These are phyloP conservation scores for Rhea pennata DNA, from an alignment of 2,113 vertebrate genomes.

Conservation along the genomic window DNA sequence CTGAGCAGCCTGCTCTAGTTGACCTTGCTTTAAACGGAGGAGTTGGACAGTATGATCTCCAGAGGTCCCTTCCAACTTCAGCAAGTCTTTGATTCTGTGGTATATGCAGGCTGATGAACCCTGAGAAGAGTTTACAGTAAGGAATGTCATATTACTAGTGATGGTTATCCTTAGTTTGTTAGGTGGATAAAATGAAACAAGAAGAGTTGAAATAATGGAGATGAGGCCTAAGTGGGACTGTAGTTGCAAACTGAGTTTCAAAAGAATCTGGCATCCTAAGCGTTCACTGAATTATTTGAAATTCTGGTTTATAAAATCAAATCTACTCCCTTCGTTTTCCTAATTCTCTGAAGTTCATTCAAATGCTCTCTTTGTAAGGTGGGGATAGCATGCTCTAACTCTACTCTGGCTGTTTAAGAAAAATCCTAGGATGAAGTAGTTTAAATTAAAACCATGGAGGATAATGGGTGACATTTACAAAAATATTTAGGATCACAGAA, in stretches of 20 bases:
- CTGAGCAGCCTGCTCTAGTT: neutral
- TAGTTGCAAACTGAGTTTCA: neutral
- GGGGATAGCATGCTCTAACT: neutral
- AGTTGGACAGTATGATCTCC: neutral
- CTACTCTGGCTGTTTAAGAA: neutral
- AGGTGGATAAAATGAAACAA: neutral
- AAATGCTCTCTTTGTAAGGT: neutral
- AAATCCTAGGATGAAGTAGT: neutral
- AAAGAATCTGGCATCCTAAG: neutral
- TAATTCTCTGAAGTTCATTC: neutral
- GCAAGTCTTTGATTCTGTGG: neutral
- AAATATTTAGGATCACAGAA: neutral
- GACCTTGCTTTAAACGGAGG: neutral
- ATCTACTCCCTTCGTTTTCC: neutral
- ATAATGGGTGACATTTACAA: neutral
- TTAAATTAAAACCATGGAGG: neutral
- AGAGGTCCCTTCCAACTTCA: neutral
- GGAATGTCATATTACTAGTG: neutral
- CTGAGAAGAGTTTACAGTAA: neutral
- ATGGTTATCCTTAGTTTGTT: neutral
- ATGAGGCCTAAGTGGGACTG: neutral
- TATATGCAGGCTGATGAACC: neutral
- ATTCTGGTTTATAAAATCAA: neutral
- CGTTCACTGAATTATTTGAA: neutral
- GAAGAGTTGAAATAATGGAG: neutral